Conservation (phyloP, 2,888 invertebrate species). For the Oxycera nigricornis region DNA sequence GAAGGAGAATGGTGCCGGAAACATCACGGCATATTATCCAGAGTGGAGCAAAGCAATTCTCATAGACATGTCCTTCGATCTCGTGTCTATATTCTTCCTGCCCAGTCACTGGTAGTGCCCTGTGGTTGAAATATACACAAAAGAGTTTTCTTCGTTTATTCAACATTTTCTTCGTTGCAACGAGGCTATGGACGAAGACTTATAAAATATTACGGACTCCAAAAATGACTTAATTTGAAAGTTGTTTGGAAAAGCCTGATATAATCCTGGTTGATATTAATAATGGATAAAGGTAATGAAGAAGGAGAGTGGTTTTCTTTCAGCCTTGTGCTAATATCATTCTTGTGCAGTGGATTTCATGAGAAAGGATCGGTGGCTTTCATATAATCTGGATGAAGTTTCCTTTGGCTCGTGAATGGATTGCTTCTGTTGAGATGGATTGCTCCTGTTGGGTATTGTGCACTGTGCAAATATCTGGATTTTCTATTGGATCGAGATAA, state of each 20-base stretch:
- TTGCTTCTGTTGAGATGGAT: too few species aligned
- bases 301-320: slow-evolving; percentile 9
- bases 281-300: slow-evolving; percentile 32
- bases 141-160: slow-evolving; percentile 13
- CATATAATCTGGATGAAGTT: too few species aligned
- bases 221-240: slow-evolving; percentile 38
- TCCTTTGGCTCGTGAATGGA: too few species aligned
- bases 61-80: too few species aligned
- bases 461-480: too few species aligned
- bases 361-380: background rate
- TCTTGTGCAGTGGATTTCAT: background rate
- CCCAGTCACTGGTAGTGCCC: background rate
- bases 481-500: too few species aligned
- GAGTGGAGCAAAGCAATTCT: too few species aligned
- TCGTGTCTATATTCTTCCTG: background rate
- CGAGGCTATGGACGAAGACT: background rate
- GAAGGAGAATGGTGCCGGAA: too few species aligned
- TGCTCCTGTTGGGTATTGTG: too few species aligned
- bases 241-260: slow-evolving; percentile 32
- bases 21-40: too few species aligned
- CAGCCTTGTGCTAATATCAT: background rate
- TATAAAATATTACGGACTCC: slow-evolving; percentile 23
- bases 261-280: slow-evolving; percentile 31
- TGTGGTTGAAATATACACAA: background rate
- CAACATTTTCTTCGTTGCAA: background rate